Evolutionary conservation across 2,797 vertebrate species (phyloP).

Genomic region (Onychomys arenicola): DNA sequence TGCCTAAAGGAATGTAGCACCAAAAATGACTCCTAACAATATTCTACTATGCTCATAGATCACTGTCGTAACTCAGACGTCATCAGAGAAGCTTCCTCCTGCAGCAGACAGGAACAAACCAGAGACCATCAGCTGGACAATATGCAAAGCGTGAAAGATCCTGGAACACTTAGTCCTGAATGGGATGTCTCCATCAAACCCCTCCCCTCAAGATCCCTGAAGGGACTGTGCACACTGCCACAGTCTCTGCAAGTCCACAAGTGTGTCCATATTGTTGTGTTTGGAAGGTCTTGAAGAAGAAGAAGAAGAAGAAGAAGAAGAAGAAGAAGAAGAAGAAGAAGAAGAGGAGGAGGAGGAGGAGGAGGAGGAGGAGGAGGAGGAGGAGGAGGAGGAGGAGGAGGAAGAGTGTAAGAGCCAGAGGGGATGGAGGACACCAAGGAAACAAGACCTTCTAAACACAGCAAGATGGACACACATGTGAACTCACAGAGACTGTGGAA

Average conservation of each 20-base stretch:
- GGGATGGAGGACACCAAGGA: neutral
- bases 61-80: neutral
- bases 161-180: neutral
- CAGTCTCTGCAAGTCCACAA: too few species aligned
- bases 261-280: too few species aligned
- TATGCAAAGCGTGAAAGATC: neutral
- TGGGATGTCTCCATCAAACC: neutral
- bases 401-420: neutral
- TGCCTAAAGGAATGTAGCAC: neutral
- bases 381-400: too few species aligned
- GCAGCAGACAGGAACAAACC: neutral
- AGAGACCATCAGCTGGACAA: neutral
- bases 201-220: too few species aligned
- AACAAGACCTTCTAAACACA: neutral
- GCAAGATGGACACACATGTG: neutral
- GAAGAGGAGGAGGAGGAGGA: too few species aligned
- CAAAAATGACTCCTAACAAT: neutral
- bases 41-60: neutral
- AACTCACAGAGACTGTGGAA: neutral
- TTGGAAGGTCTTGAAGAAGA: too few species aligned
- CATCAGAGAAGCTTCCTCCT: neutral
- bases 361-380: too few species aligned
- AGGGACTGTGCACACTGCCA: too few species aligned
- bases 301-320: too few species aligned
- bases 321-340: too few species aligned